Evolutionary conservation across 2,888 invertebrate species (phyloP), one percentile per base, ranked within the genome.

Genomic region (Spilarctia lutea): DNA sequence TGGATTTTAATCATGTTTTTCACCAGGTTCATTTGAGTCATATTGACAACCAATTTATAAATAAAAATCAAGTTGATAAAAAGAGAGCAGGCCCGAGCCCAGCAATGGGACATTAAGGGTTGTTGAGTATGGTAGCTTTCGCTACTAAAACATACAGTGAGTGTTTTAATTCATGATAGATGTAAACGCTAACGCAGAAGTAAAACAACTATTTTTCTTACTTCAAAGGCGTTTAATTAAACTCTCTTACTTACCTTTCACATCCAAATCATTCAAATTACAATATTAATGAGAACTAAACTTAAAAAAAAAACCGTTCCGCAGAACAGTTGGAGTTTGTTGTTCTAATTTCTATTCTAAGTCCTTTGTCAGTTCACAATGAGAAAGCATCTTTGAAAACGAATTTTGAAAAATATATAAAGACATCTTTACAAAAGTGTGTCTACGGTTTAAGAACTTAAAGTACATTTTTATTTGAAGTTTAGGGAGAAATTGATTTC

Each of bases 391-490:
- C 48, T 65, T 65, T 2, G 66, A 68, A 75, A 75, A 75, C 72
- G 45, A 65, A 74, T 4, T 13, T 63, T 20, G 71, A 73, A 69
- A 69, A 56, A 79, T 74, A 77, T 72, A 70, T 35, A 72, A 81
- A 75, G 65, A 71, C 71, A 2, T 30, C 16, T 63, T 30, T 63
- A 63, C 18, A 63, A 63, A 56, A 63, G 16, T 63, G 16, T 30
- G 30, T 18, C 30, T 63, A 63, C 27, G 18, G 63, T 30, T 6
- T 27, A 16, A 63, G 18, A 63, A 27, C 16, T 63, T 18, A 27
- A 7, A 13, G 30, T 30, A 63, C 16, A 30, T 63, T 30, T 63
- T 18, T 16, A 30, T 6, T 63, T 63, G 18, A 13, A 63, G 16
- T 27, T 18, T 30, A 6, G 63, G 7, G 18, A 16, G 16, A 63